These are phyloP conservation scores for Sinocyclocheilus anophthalmus DNA, from an alignment of 2,113 vertebrate species.

Conservation along the genomic window DNA sequence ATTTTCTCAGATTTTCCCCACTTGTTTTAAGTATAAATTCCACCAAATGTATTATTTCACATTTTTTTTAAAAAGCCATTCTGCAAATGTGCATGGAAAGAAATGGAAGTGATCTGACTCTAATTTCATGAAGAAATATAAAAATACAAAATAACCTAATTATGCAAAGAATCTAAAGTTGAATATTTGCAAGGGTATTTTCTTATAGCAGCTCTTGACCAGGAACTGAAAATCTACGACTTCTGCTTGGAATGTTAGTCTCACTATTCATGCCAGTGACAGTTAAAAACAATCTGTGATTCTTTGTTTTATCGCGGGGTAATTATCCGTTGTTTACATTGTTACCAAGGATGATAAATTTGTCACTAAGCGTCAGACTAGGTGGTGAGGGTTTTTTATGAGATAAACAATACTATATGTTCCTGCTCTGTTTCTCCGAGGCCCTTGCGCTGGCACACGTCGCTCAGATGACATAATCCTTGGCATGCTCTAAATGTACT, in stretches of 20 bases:
- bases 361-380: constrained; percentile 82
- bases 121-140: too few relatives aligned
- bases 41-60: not conserved
- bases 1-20: not conserved
- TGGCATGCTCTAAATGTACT: constrained; percentile 85
- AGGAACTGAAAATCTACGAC: constrained; percentile 10
- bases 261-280: constrained; percentile 43
- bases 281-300: constrained; percentile 71
- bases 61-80: not conserved
- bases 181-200: not conserved
- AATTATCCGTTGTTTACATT: constrained; percentile 87
- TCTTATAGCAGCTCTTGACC: not conserved
- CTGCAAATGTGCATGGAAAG: not conserved
- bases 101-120: not conserved
- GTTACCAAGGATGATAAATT: constrained; percentile 89
- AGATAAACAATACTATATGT: constrained; percentile 93
- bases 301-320: constrained; percentile 69
- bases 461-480: constrained; percentile 89
- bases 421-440: constrained; percentile 83
- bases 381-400: constrained; percentile 87
- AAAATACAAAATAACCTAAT: not conserved
- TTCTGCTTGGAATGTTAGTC: constrained; percentile 37
- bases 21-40: not conserved
- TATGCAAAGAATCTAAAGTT: not conserved
- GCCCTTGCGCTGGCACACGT: constrained; percentile 81